Conservation (phyloP, 2,797 vertebrate species). For the Phoeniculus purpureus region DNA sequence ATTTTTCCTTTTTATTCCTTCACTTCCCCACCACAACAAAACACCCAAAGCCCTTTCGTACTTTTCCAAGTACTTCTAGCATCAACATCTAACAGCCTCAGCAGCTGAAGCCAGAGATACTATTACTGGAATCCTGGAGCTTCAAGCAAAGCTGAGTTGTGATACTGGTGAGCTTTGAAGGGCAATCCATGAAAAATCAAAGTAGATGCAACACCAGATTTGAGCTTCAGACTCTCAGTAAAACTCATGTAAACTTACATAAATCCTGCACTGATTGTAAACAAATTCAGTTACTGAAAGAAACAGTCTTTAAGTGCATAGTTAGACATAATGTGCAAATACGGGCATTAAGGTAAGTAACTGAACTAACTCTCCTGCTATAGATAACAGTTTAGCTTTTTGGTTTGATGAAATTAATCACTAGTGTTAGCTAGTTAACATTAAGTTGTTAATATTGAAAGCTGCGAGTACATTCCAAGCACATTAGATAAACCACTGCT, state of each 20-base stretch:
- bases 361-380: slow-evolving; percentile 40
- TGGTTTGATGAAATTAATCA: slow-evolving; percentile 55
- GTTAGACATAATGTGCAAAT: slow-evolving; percentile 78
- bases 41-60: not conserved
- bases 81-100: not conserved
- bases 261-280: slow-evolving; percentile 10
- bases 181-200: not conserved
- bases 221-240: slow-evolving; percentile 12
- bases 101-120: not conserved
- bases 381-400: slow-evolving; percentile 29
- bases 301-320: slow-evolving; percentile 75
- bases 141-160: not conserved
- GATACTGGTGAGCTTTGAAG: not conserved
- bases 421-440: slow-evolving; percentile 37
- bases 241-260: not conserved
- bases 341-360: slow-evolving; percentile 58
- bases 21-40: not conserved
- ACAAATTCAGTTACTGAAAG: slow-evolving; percentile 52
- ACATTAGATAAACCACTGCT: slow-evolving; percentile 62
- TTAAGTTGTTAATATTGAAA: slow-evolving; percentile 35
- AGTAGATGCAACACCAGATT: slow-evolving; percentile 17
- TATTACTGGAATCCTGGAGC: not conserved
- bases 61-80: not conserved
- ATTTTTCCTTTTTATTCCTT: not conserved
- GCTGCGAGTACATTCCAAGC: slow-evolving; percentile 25